Percentiles rank a stretch among this genome's conserved stretches.
Evolutionary conservation across 2,797 vertebrate species (phyloP).

Genomic region (Myiotriccus ornatus): DNA sequence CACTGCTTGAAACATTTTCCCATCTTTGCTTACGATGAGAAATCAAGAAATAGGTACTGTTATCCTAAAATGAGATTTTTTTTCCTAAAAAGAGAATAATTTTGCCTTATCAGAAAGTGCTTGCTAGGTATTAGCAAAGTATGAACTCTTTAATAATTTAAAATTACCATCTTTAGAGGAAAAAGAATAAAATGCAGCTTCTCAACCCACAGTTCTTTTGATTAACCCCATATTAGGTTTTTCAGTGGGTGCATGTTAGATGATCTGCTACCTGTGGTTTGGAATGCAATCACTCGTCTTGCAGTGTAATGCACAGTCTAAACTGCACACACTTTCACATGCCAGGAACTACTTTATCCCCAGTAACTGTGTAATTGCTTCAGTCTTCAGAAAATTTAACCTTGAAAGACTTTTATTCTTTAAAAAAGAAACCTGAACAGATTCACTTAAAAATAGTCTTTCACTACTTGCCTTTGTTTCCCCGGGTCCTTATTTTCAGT

Average conservation of each 20-base stretch:
- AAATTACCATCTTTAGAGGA: background rate
- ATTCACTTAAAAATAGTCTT: background rate
- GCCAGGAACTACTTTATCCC: background rate
- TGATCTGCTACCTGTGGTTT: background rate
- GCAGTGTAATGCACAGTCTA: background rate
- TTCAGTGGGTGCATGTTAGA: background rate
- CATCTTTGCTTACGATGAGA: background rate
- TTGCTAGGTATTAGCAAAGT: background rate
- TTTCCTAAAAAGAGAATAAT: background rate
- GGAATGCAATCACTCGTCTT: background rate
- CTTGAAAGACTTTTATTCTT: background rate
- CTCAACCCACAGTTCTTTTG: background rate
- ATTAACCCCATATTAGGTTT: background rate
- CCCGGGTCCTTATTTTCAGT: background rate
- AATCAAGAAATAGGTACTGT: background rate
- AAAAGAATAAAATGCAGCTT: background rate
- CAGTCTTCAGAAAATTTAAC: background rate
- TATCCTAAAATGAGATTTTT: background rate
- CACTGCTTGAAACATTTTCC: background rate
- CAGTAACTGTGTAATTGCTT: background rate
- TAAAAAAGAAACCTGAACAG: background rate
- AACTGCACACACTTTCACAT: background rate
- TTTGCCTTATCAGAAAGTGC: background rate
- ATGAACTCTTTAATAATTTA: background rate
- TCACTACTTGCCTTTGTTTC: background rate